phyloP scores from a whole-genome alignment of 2,113 vertebrate species.

The Gallinago undulata region DNA sequence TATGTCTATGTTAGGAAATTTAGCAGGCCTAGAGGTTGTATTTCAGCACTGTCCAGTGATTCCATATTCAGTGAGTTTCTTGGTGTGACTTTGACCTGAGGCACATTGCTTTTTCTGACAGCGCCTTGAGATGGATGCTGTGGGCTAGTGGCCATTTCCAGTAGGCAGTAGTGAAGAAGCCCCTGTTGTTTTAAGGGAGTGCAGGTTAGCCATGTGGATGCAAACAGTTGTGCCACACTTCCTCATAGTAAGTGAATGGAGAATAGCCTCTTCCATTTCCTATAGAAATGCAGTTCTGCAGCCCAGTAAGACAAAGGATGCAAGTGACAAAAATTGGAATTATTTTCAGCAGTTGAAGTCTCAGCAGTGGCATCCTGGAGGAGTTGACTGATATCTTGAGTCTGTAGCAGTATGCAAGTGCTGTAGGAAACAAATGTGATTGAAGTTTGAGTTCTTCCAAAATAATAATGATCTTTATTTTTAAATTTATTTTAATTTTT shows the following conservation, averaged over 20 bases:
- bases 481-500: neutral
- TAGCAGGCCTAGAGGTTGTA: neutral
- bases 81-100: neutral
- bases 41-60: neutral
- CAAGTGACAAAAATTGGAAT: neutral
- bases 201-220: neutral
- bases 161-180: neutral
- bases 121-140: neutral
- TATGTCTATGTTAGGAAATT: neutral
- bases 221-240: neutral
- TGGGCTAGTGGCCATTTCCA: neutral
- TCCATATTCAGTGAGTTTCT: neutral
- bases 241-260: neutral
- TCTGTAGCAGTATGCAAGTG: neutral
- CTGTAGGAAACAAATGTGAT: neutral
- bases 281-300: neutral
- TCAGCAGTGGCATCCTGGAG: neutral
- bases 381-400: neutral
- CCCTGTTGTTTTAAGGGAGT: neutral
- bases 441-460: neutral
- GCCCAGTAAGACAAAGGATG: neutral
- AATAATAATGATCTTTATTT: neutral
- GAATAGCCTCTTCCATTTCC: neutral
- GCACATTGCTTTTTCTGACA: neutral
- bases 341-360: neutral